A percentile compares a stretch with the other conserved stretches of the same genome.
Evolutionary conservation across 1,140 invertebrate species (phyloP).

Genomic region (Atta cephalotes): DNA sequence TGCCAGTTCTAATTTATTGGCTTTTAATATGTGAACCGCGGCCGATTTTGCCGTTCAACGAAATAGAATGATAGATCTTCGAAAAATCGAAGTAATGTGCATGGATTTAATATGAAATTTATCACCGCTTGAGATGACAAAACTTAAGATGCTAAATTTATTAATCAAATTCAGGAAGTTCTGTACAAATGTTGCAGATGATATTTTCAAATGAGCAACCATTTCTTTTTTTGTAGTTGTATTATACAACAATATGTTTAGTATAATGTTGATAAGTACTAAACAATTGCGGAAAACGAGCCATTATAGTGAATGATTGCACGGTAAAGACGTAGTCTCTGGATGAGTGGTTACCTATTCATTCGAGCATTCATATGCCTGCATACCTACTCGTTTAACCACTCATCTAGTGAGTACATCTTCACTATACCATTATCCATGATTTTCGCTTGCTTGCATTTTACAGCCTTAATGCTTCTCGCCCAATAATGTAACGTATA

Average conservation of each 20-base stretch:
- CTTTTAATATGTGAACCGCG: constrained; percentile 83
- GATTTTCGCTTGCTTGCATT: constrained; percentile 1
- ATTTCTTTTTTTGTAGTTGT: not conserved
- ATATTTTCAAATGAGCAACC: not conserved
- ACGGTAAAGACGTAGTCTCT: constrained; percentile 23
- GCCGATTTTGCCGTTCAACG: constrained; percentile 73
- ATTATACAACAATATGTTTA: not conserved
- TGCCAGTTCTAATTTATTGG: constrained; percentile 84
- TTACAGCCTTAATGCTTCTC: not conserved
- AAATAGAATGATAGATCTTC: constrained; percentile 64
- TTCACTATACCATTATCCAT: not conserved
- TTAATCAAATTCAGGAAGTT: not conserved
- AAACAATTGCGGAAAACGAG: not conserved
- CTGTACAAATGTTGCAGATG: not conserved
- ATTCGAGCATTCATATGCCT: constrained; percentile 33
- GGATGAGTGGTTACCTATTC: constrained; percentile 25
- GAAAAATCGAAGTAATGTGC: constrained; percentile 25
- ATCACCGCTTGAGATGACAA: not conserved
- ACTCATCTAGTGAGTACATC: constrained; percentile 11
- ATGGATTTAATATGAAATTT: constrained; percentile 29
- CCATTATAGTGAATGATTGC: constrained; percentile 4
- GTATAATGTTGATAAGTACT: constrained; percentile 15
- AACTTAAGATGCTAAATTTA: not conserved
- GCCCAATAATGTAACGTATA: not conserved
- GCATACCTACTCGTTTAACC: constrained; percentile 41